Evolutionary conservation across 1,140 invertebrate genomes (phyloP).

Genomic region (Goniozus legneri): DNA sequence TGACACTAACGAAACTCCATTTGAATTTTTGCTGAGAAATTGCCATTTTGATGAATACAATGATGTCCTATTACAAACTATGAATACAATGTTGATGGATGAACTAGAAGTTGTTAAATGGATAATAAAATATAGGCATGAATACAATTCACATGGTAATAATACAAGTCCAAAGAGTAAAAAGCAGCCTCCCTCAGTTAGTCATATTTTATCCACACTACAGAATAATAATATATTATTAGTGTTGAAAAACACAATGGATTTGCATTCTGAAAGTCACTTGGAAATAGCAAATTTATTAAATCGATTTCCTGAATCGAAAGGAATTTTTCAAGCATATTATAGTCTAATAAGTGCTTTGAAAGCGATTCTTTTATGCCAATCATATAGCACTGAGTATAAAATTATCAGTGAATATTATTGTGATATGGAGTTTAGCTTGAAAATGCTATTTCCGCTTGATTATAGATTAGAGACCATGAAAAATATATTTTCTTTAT

Average conservation of each 20-base stretch:
- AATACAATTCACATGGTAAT: background rate
- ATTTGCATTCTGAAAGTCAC: slow-evolving; percentile 34
- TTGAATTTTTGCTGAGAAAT: slow-evolving; percentile 33
- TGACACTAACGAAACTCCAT: slow-evolving; percentile 18
- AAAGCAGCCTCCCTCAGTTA: slow-evolving; percentile 28
- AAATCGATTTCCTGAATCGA: slow-evolving; percentile 16
- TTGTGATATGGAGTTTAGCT: slow-evolving; percentile 21
- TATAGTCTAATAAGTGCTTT: slow-evolving; percentile 29
- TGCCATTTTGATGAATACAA: slow-evolving; percentile 17
- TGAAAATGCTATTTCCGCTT: slow-evolving; percentile 29
- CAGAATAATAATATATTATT: slow-evolving; percentile 27
- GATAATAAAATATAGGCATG: slow-evolving; percentile 26
- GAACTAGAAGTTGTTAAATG: slow-evolving; percentile 31
- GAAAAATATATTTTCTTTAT: slow-evolving; percentile 40
- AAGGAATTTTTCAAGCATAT: slow-evolving; percentile 32
- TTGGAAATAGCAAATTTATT: slow-evolving; percentile 29
- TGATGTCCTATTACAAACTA: slow-evolving; percentile 22
- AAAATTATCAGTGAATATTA: slow-evolving; percentile 19
- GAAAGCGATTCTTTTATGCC: slow-evolving; percentile 31
- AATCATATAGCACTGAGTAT: slow-evolving; percentile 24
- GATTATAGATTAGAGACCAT: slow-evolving; percentile 32
- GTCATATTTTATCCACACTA: slow-evolving; percentile 25
- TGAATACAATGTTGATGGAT: slow-evolving; percentile 21
- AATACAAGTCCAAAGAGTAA: slow-evolving; percentile 5
- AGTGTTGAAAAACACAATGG: slow-evolving; percentile 30